Percentiles rank a stretch among this genome's conserved stretches.
These are phyloP conservation scores for Melanotaenia nigrans DNA, from an alignment of 2,797 vertebrate genomes.

Conservation along the genomic window DNA sequence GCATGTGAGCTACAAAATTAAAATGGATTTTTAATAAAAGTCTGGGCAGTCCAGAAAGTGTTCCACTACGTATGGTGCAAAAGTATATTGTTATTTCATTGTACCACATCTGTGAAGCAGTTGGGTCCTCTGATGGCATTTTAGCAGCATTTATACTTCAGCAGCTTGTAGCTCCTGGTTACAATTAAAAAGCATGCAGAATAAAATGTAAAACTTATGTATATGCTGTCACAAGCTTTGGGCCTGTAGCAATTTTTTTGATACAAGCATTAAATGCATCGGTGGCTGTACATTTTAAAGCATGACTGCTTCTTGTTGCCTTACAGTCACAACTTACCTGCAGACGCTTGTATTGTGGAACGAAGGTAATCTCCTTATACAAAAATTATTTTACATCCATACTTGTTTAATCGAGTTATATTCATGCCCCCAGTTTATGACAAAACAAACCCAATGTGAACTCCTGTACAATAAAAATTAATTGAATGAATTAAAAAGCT, in stretches of 20 bases:
- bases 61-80: neutral
- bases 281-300: neutral
- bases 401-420: neutral
- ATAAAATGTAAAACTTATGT: neutral
- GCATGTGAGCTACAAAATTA: neutral
- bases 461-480: too few species aligned
- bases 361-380: neutral
- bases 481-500: too few species aligned
- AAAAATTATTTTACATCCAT: neutral
- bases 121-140: neutral
- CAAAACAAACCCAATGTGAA: too few species aligned
- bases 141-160: conserved; percentile 5
- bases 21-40: neutral
- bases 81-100: neutral
- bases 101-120: conserved; percentile 2
- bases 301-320: neutral
- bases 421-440: too few species aligned
- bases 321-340: neutral
- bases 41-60: neutral
- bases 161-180: conserved; percentile 10
- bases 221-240: neutral
- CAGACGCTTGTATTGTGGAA: neutral
- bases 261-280: neutral
- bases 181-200: conserved; percentile 9
- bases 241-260: neutral